Evolutionary conservation across 2,113 vertebrate genomes (phyloP), one percentile per base, ranked within the genome.

Genomic region (Dunckerocampus dactyliophorus): DNA sequence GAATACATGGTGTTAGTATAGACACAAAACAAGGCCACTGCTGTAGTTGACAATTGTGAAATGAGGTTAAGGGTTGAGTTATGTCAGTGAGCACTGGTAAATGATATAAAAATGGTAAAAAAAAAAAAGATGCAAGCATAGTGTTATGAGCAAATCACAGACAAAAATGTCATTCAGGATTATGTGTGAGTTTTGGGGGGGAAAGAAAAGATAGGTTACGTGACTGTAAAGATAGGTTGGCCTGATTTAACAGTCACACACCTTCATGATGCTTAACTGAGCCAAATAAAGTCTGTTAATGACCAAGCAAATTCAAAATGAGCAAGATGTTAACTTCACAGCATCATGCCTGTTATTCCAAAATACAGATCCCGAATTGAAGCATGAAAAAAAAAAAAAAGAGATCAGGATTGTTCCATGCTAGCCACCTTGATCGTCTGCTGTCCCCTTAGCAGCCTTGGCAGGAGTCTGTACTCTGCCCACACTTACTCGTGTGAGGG

Each of bases 401-500:
- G 21, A 5, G n/a, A 72, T 48, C 37, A 53, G 64, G 57, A 82
- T 72, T 80, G 68, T 72, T 69, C 54, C 79, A 88, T 87, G 81
- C 79, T 82, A 91, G 86, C 91, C 89, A 95, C 92, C 90, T 92
- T 90, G 92, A 84, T 92, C 89, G 80, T 92, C 89, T 79, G 92
- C 88, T 78, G 92, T 89, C 56, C 80, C 67, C 83, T 92, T 92
- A 81, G 93, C 92, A 83, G 88, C 53, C 56, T 89, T 92, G 68
- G 84, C 42, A 84, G 87, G 77, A 47, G 85, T 76, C 3, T 88
- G 88, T 21, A 83, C 72, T 88, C 91, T 92, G 87, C 75, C 91
- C 81, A 82, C 89, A 83, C 85, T 89, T 82, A 91, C 89, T 87
- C 93, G 94, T 81, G 69, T 92, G 75, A 96, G 88, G 76, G 94